Evolutionary conservation across 2,888 invertebrate species (phyloP).

Genomic region (Dorcus parallelipipedus): DNA sequence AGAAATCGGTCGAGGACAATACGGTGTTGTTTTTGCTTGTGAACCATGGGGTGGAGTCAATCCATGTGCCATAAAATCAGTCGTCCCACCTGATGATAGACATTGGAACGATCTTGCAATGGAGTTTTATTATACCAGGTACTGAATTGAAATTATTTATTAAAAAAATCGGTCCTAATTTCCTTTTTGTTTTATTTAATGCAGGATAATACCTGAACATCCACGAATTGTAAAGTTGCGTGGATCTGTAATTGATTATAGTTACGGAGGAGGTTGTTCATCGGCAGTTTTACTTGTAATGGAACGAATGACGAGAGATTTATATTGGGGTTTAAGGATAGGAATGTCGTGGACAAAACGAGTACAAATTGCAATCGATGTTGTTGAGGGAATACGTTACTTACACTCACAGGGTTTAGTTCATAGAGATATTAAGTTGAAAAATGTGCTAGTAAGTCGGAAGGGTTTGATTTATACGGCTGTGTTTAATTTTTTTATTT

Average conservation of each 20-base stretch:
- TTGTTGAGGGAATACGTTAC: conserved; percentile 83
- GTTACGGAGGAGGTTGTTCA: conserved; percentile 64
- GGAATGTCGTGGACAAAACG: conserved; percentile 63
- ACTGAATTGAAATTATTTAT: conserved; percentile 8
- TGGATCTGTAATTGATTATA: conserved; percentile 79
- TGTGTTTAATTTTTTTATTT: background rate
- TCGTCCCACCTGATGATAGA: conserved; percentile 82
- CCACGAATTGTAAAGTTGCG: conserved; percentile 71
- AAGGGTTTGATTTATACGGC: background rate
- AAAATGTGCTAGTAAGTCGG: conserved; percentile 72
- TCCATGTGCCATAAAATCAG: conserved; percentile 84
- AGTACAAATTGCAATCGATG: conserved; percentile 74
- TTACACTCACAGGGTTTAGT: conserved; percentile 85
- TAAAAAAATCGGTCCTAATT: background rate
- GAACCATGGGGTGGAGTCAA: conserved; percentile 70
- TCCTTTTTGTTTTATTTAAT: background rate
- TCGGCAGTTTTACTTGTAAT: conserved; percentile 80
- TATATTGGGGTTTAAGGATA: conserved; percentile 71
- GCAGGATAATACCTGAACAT: conserved; percentile 77
- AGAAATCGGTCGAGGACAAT: conserved; percentile 79
- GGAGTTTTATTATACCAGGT: conserved; percentile 89
- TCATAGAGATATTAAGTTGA: conserved; percentile 85
- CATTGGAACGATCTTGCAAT: conserved; percentile 88
- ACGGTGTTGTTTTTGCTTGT: conserved; percentile 83
- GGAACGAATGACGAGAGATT: conserved; percentile 69